A percentile compares a stretch with the other conserved stretches of the same genome.
These are phyloP conservation scores for Holothuria scabra DNA, from an alignment of 53 echinoderm and acorn worm genomes.

Conservation along the genomic window DNA sequence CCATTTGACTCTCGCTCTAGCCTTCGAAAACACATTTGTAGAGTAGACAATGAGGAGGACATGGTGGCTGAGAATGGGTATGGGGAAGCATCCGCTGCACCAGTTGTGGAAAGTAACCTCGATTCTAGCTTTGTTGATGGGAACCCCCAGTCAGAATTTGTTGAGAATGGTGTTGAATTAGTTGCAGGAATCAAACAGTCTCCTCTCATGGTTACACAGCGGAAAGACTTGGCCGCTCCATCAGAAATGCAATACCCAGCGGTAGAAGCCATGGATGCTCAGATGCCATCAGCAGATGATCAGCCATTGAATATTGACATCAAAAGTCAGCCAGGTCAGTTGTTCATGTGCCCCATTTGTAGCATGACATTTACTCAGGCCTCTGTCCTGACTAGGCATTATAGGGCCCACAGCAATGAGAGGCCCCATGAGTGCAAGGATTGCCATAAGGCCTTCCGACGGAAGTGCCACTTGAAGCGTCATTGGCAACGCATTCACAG, in stretches of 20 bases:
- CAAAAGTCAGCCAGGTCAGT: conserved; percentile 39
- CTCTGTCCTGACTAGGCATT: conserved; percentile 90
- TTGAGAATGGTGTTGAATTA: not conserved
- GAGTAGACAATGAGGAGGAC: conserved; percentile 58
- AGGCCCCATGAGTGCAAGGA: conserved; percentile 93
- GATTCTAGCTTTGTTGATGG: not conserved
- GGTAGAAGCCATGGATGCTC: conserved; percentile 22
- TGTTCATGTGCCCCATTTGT: conserved; percentile 79
- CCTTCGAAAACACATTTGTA: conserved; percentile 88
- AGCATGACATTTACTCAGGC: conserved; percentile 93
- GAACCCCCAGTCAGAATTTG: not conserved
- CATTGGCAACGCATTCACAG: conserved; percentile 99
- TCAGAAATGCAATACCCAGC: conserved; percentile 35
- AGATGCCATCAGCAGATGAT: not conserved
- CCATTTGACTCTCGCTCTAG: conserved; percentile 83
- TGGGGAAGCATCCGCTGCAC: not conserved
- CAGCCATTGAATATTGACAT: conserved; percentile 19
- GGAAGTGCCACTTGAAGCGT: conserved; percentile 96
- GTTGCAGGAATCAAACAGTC: conserved; percentile 24
- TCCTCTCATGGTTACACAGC: conserved; percentile 12
- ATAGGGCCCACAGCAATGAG: conserved; percentile 93
- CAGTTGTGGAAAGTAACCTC: not conserved
- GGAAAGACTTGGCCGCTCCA: conserved; percentile 3
- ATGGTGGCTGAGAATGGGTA: conserved; percentile 24
- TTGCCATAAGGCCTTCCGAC: conserved; percentile 92